Percentiles rank a stretch among this genome's conserved stretches.
phyloP scores from a whole-genome alignment of 2,797 vertebrate species.

The Arctocebus calabarensis region DNA sequence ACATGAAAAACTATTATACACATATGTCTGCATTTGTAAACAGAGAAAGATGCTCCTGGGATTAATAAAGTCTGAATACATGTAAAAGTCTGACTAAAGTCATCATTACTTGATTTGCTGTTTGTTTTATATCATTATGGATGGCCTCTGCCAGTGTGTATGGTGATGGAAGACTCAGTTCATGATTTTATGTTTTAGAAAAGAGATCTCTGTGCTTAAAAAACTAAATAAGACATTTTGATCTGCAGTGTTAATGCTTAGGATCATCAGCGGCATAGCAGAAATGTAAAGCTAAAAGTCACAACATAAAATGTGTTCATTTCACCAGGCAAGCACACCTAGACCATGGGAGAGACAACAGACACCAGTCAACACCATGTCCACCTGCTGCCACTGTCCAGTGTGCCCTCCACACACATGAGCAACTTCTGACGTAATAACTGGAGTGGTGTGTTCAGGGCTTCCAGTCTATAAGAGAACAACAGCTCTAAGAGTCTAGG shows the following conservation, averaged over 20 bases:
- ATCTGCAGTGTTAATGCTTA: not conserved
- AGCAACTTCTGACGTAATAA: fast-evolving
- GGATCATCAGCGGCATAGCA: fast-evolving
- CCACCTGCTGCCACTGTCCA: not conserved
- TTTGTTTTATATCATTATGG: not conserved
- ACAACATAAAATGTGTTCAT: fast-evolving
- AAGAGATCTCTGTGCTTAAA: not conserved
- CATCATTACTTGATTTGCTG: not conserved
- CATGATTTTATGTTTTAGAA: not conserved
- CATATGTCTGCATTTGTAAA: fast-evolving
- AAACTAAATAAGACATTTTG: not conserved
- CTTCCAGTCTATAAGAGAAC: fast-evolving
- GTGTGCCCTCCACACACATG: fast-evolving
- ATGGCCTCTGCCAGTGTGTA: no score
- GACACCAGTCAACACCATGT: fast-evolving
- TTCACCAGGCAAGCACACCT: not conserved
- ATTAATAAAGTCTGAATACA: not conserved
- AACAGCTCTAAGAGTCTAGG: fast-evolving
- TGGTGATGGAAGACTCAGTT: fast-evolving
- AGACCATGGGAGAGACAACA: not conserved
- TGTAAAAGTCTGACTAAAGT: not conserved
- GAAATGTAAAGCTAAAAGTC: fast-evolving
- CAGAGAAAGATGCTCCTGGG: not conserved
- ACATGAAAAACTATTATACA: fast-evolving
- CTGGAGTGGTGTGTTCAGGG: not conserved